Evolutionary conservation across 2,888 invertebrate species (phyloP).

Genomic region (Drosophila acutilabella): DNA sequence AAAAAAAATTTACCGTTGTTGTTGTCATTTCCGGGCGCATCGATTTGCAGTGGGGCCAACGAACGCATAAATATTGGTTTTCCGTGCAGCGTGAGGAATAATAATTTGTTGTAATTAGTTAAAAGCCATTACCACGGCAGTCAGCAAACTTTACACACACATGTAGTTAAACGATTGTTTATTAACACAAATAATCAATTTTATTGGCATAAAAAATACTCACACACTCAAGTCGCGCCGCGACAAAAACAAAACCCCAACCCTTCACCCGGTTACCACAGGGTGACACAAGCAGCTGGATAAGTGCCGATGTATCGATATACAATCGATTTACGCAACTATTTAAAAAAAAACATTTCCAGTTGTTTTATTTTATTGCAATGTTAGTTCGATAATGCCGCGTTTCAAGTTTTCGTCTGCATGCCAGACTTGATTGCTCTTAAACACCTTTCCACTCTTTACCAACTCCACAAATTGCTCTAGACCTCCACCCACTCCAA

Average conservation of each 20-base stretch:
- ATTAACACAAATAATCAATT: conserved; percentile 5
- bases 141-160: conserved; percentile 14
- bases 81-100: conserved; percentile 54
- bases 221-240: conserved; percentile 35
- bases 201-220: conserved; percentile 32
- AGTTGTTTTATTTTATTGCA: conserved; percentile 37
- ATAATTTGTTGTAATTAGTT: conserved; percentile 41
- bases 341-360: neutral
- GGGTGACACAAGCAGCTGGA: conserved; percentile 22
- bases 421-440: conserved; percentile 88
- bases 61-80: neutral
- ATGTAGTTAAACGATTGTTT: conserved; percentile 6
- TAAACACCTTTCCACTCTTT: conserved; percentile 86
- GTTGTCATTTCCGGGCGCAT: conserved; percentile 36
- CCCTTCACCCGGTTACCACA: conserved; percentile 25
- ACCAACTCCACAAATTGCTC: conserved; percentile 90
- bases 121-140: conserved; percentile 13
- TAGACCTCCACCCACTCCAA: conserved; percentile 96
- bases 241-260: conserved; percentile 59
- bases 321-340: conserved; percentile 6
- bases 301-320: conserved; percentile 21
- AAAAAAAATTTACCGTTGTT: conserved; percentile 36
- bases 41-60: conserved; percentile 39
- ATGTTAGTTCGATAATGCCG: conserved; percentile 81
- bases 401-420: conserved; percentile 85